phyloP scores from a whole-genome alignment of 2,888 invertebrate species.

The Argynnis bischoffii region DNA sequence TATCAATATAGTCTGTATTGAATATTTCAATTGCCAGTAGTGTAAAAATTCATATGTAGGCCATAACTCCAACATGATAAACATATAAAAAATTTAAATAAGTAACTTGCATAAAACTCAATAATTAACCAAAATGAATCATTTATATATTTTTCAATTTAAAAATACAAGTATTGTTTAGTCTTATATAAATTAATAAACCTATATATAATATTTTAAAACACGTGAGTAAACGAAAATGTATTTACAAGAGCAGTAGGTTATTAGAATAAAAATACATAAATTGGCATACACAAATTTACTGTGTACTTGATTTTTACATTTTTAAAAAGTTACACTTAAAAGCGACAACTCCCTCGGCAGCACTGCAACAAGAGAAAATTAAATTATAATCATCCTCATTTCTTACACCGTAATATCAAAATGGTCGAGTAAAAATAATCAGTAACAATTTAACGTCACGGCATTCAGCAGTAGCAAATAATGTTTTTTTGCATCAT shows the following conservation, averaged over 20 bases:
- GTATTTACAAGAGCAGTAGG: neutral
- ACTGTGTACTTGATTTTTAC: slow-evolving; percentile 72
- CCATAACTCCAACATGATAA: no score
- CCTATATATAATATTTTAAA: no score
- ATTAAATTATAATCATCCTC: slow-evolving; percentile 20
- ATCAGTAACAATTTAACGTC: slow-evolving; percentile 67
- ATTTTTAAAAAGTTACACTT: slow-evolving; percentile 70
- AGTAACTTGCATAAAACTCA: no score
- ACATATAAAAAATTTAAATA: no score
- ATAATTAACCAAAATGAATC: no score
- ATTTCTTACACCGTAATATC: neutral
- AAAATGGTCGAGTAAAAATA: neutral
- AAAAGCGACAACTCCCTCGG: slow-evolving; percentile 71
- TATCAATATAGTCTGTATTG: no score
- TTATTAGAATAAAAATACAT: slow-evolving; percentile 41
- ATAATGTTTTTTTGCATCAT: slow-evolving; percentile 69
- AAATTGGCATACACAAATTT: slow-evolving; percentile 64
- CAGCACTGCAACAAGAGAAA: slow-evolving; percentile 72
- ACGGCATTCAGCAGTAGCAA: slow-evolving; percentile 81
- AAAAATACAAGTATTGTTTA: no score
- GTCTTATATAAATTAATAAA: no score
- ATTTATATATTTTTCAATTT: no score
- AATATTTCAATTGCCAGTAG: no score
- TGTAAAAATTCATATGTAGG: no score
- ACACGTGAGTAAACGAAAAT: neutral